Base-by-base conservation (phyloP, 2,888 invertebrate genomes). In the Gymnosoma rotundatum region DNA sequence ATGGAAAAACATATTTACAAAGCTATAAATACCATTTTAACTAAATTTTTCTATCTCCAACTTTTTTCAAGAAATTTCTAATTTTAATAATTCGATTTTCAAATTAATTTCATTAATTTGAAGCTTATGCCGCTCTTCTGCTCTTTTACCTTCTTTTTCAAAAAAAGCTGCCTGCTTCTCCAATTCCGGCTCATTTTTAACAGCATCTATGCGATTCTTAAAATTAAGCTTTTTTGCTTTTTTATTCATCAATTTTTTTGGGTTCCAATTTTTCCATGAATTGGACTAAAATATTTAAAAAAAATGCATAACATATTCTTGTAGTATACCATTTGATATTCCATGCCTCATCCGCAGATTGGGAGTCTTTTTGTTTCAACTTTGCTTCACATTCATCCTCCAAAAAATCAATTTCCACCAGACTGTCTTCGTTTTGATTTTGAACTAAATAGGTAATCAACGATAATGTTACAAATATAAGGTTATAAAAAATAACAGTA, bases 101-200 rank as follows among this genome's bases (percentile, higher is more conserved):
- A 38, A 60, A 60, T 38, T 60, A 10, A 60, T 18, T 18, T 60
- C 18, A 1, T 8, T 2, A 5, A 60, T 10, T 60, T 60, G 60
- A 9, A 38, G 12, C 12, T 60, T 60, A 38, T 38, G 60, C n/a
- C 60, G 60, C 16, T 60, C 38, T n/a, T 60, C 60, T 3, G 60
- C 60, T 38, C 60, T 60, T 38, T 18, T 60, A 7, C 38, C 60
- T 38, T 60, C 60, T 14, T 60, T 60, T 60, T 60, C 60, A 60
- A 60, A 60, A 38, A 60, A 60, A 18, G 10, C 18, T 18, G 60
- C 18, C 4, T 18, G 60, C 18, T 60, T 60, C 9, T 18, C 10
- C 10, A 32, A 4, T n/a, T 18, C 60, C 2, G 18, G 7, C n/a
- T 60, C 60, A 32, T 38, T 38, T 42, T 63, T 63, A 10, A 6